Conservation (phyloP, 2,113 vertebrate genomes). For the Eclectus roratus region DNA sequence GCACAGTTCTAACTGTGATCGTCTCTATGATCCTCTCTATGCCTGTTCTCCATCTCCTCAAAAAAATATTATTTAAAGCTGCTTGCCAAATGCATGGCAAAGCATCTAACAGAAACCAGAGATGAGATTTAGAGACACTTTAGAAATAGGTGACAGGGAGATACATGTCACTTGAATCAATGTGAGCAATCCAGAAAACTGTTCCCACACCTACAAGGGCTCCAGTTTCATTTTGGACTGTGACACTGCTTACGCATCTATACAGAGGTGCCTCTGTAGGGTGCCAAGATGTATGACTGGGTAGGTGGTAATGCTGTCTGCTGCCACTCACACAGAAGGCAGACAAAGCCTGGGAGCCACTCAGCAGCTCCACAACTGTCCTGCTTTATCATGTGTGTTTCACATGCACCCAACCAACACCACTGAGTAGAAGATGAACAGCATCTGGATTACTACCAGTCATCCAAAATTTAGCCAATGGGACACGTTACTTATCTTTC, state of each 20-base stretch:
- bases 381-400: background rate
- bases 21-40: background rate
- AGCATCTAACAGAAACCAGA: conserved; percentile 11
- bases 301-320: background rate
- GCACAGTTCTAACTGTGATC: background rate
- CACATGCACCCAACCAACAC: background rate
- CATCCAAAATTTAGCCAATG: background rate
- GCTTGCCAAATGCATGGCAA: background rate
- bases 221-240: background rate
- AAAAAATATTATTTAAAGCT: background rate
- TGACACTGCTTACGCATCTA: background rate
- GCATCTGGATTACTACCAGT: background rate
- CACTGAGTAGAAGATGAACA: background rate
- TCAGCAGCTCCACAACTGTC: background rate
- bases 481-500: background rate
- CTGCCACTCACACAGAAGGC: background rate
- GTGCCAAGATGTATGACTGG: accelerated
- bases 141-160: background rate
- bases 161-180: background rate
- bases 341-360: background rate
- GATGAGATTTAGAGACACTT: background rate
- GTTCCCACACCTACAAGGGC: conserved; percentile 24
- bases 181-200: background rate
- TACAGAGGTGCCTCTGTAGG: background rate
- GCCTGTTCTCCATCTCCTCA: background rate